Base-by-base conservation (phyloP, 1,140 invertebrate genomes). In the Drosophila serrata region DNA sequence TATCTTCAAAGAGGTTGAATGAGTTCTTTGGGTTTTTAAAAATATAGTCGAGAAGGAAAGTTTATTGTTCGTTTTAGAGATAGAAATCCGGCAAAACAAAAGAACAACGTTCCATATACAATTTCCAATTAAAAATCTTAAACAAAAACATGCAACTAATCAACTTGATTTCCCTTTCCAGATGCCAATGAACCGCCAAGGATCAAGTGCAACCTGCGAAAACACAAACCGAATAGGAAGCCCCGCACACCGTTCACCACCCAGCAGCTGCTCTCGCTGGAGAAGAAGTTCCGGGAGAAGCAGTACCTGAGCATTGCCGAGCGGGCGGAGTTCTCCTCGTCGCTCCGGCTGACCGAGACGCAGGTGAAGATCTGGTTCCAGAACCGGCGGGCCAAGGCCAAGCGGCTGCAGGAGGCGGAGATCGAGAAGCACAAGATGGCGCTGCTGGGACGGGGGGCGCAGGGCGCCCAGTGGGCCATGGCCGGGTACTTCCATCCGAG, bases 301-400 rank as follows among this genome's bases (percentile, higher is more conserved):
- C 98, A 99, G 93, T 99, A 99, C 93, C 94, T 99, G 57, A 98
- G 97, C 81, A 98, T 99, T 77, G 97, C 98, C 1, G 99, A 99
- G 93, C 94, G 99, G 57, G 99, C 99, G 0, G 99, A 99, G 93
- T 99, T 99, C 93, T 98, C 97, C 3, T 96, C 96, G 3, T 98
- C 97, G 0, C 94, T 99, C 29, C 96, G 98, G 79, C 94, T 99
- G 1, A 99, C 98, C 7, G 99, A 99, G 93, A 99, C 98, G 8
- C 97, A 98, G 95, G 97, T 98, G 58, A 99, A 99, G 95, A 99
- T 99, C 82, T 99, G 98, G 98, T 99, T 99, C 93, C 98, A 99
- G 95, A 99, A 99, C 93, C 95, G 98, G 8, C 94, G 98, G 43
- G 98, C 98, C 55, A 99, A 99, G 93, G 97, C 97, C 78, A 99